Evolutionary conservation across 2,113 vertebrate genomes (phyloP), one percentile per base, ranked within the genome.

Genomic region (Sebastes schlegelii): DNA sequence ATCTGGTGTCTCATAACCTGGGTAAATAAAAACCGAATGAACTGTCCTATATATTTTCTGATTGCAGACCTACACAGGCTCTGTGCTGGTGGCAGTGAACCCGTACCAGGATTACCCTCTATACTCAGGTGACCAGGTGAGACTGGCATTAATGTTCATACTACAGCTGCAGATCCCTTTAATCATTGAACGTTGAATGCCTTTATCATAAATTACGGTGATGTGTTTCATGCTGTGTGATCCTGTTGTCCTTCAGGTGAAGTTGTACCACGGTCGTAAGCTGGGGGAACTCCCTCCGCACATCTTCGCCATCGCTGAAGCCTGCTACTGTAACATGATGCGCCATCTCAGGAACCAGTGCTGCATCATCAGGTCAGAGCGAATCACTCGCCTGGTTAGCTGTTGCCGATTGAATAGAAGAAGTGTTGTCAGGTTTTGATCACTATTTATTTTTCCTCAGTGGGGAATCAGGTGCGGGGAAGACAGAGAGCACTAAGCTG

Each of bases 401-500:
- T 12, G n/a, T 19, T 19, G 52, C 7, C 2, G 13, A 14, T 11
- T 13, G n/a, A 43, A 4, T 12, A 21, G 8, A 49, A 23, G 5
- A 7, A 1, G 11, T 26, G 1, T 2, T 42, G 6, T 58, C 16
- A 21, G 12, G 8, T 17, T 0, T 23, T 42, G 3, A 16, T 52
- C 46, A 10, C 21, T 57, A 42, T 72, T 45, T 4, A 14, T 43
- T 40, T 43, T 76, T n/a, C 75, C 57, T 73, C 92, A 99, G 98
- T 58, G 98, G 98, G 0, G 98, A 99, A 86, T 99, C 98, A 46
- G 98, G 98, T 82, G 97, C 98, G 16, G 98, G 98, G 43, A 99
- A 99, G 94, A 99, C 98, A 0, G 98, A 99, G 91, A 98, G 96
- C 88, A 97, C 97, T 0, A 99, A 99, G 85, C 91, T 99, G 77